Conservation (phyloP, 2,888 invertebrate species). For the Galerucella nymphaeae region DNA sequence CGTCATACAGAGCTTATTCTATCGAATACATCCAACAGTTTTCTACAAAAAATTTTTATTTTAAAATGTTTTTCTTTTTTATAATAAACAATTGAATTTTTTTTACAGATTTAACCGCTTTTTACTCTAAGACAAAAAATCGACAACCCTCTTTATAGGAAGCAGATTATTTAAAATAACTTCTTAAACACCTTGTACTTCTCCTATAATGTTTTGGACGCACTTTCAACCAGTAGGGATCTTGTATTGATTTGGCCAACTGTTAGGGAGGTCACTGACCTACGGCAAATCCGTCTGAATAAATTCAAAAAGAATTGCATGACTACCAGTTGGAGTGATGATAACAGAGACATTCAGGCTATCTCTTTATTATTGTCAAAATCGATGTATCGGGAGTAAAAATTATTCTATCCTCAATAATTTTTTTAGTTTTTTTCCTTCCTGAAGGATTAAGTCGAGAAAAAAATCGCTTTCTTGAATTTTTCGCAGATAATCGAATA, state of each 20-base stretch:
- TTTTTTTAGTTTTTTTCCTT: no score
- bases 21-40: no score
- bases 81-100: no score
- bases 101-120: background rate
- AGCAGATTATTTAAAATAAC: constrained; percentile 26
- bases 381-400: background rate
- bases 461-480: no score
- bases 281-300: constrained; percentile 58
- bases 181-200: constrained; percentile 29
- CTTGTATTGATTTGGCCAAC: constrained; percentile 57
- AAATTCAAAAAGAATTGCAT: constrained; percentile 57
- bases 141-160: constrained; percentile 17
- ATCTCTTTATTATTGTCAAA: constrained; percentile 13
- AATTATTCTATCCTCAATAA: background rate
- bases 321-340: constrained; percentile 44
- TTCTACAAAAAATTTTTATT: no score
- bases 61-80: no score
- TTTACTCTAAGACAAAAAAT: background rate
- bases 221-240: constrained; percentile 38
- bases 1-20: no score
- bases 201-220: constrained; percentile 39
- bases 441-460: no score
- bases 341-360: constrained; percentile 25
- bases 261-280: constrained; percentile 57
- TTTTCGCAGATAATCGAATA: no score